These are phyloP conservation scores for Trissoscelio sp. DNA, from an alignment of 2,888 invertebrate species.

Conservation along the genomic window DNA sequence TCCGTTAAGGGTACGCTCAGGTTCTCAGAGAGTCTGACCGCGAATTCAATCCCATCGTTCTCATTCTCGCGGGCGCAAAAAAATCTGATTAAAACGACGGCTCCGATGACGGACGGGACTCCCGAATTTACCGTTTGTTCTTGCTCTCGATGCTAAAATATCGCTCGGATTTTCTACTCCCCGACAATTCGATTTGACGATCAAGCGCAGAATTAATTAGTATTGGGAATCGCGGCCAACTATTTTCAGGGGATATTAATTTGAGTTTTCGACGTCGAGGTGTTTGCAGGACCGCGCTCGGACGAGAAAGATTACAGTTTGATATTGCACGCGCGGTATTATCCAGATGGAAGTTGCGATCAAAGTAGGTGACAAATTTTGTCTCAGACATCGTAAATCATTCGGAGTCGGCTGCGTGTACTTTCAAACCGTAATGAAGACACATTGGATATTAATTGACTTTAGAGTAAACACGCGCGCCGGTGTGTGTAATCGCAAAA, in stretches of 20 bases:
- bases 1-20: constrained; percentile 35
- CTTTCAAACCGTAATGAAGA: constrained; percentile 55
- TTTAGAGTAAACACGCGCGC: constrained; percentile 31
- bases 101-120: constrained; percentile 12
- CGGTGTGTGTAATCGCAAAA: constrained; percentile 2
- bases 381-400: constrained; percentile 60
- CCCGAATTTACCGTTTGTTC: constrained; percentile 13
- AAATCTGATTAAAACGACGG: constrained; percentile 19
- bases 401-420: constrained; percentile 23
- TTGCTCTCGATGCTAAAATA: background rate
- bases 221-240: constrained; percentile 6
- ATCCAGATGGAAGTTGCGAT: constrained; percentile 47
- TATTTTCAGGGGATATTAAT: constrained; percentile 31
- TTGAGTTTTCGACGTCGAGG: constrained; percentile 18
- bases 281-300: constrained; percentile 8
- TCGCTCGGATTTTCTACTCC: background rate
- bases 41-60: constrained; percentile 22
- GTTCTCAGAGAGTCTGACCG: constrained; percentile 23
- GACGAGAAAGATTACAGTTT: constrained; percentile 47
- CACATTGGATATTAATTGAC: constrained; percentile 56
- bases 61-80: constrained; percentile 1
- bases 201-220: constrained; percentile 44
- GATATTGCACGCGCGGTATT: constrained; percentile 34
- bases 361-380: constrained; percentile 55
- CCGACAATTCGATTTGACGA: background rate